Conservation (phyloP, 2,888 invertebrate genomes). For the Netelia virgata region DNA sequence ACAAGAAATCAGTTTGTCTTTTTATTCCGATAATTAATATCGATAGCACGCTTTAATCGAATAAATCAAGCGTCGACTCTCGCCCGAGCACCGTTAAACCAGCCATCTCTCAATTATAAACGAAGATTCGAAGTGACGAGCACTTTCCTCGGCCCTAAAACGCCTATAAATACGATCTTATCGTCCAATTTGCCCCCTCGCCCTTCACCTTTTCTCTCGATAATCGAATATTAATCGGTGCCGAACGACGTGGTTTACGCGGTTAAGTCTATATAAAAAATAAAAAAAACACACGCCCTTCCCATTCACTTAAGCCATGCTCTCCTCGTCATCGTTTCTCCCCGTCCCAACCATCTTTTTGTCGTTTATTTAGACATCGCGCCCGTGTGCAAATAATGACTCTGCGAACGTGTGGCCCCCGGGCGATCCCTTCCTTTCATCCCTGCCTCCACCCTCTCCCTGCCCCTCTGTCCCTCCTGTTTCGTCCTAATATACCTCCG, state of each 20-base stretch:
- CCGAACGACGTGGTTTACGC: slow-evolving; percentile 28
- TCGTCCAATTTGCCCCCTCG: neutral
- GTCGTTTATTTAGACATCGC: slow-evolving; percentile 75
- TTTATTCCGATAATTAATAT: no score
- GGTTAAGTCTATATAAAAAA: slow-evolving; percentile 12
- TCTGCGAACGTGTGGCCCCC: slow-evolving; percentile 68
- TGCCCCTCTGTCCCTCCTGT: slow-evolving; percentile 10
- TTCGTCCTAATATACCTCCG: slow-evolving; percentile 36
- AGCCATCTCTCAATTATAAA: neutral
- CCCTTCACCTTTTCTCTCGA: slow-evolving; percentile 24
- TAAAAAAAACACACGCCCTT: slow-evolving; percentile 25
- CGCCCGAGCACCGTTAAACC: neutral
- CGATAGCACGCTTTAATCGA: neutral
- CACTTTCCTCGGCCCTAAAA: neutral
- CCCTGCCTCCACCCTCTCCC: slow-evolving; percentile 27
- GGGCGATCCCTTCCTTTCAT: slow-evolving; percentile 14
- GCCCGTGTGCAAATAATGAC: slow-evolving; percentile 77
- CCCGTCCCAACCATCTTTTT: slow-evolving; percentile 20
- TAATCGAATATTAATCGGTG: slow-evolving; percentile 62
- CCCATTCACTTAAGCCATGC: slow-evolving; percentile 45
- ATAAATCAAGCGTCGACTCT: neutral
- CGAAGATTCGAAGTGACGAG: slow-evolving; percentile 21
- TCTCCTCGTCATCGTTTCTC: slow-evolving; percentile 30
- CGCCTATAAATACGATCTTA: neutral
- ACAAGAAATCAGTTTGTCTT: no score